These are phyloP conservation scores for Conger conger DNA, from an alignment of 2,113 vertebrate genomes.

Conservation along the genomic window DNA sequence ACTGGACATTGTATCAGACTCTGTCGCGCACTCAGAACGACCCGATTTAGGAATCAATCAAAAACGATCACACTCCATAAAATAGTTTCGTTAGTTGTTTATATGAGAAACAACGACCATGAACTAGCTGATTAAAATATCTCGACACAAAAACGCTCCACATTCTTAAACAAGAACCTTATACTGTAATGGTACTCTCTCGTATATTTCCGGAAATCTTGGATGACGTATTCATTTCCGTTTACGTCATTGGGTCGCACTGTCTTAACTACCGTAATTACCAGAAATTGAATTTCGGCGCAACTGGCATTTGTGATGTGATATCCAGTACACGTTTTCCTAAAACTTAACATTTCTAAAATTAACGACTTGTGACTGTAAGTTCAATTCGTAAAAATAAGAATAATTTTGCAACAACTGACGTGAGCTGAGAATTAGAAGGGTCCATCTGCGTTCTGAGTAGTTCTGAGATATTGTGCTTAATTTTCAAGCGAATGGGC, in stretches of 20 bases:
- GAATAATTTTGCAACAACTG: too few species aligned
- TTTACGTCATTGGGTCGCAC: neutral
- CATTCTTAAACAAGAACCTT: neutral
- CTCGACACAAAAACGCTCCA: neutral
- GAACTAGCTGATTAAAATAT: neutral
- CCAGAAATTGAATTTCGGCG: neutral
- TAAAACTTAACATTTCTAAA: too few species aligned
- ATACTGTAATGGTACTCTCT: neutral
- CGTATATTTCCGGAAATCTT: conserved; percentile 16
- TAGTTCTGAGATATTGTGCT: too few species aligned
- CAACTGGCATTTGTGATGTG: neutral
- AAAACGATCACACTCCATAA: neutral
- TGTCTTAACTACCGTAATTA: conserved; percentile 10
- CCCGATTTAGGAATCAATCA: neutral
- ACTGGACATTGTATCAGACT: conserved; percentile 4
- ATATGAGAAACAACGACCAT: neutral
- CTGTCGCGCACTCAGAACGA: neutral
- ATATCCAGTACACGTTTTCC: neutral
- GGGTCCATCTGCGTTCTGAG: too few species aligned
- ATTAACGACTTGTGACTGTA: too few species aligned
- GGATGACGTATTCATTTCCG: neutral
- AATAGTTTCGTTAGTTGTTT: neutral
- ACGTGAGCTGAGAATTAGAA: too few species aligned
- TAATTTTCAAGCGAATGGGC: too few species aligned
- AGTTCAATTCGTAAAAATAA: too few species aligned